A percentile compares a stretch with the other conserved stretches of the same genome.
Evolutionary conservation across 1,140 invertebrate species (phyloP).

Genomic region (Orius insidiosus): DNA sequence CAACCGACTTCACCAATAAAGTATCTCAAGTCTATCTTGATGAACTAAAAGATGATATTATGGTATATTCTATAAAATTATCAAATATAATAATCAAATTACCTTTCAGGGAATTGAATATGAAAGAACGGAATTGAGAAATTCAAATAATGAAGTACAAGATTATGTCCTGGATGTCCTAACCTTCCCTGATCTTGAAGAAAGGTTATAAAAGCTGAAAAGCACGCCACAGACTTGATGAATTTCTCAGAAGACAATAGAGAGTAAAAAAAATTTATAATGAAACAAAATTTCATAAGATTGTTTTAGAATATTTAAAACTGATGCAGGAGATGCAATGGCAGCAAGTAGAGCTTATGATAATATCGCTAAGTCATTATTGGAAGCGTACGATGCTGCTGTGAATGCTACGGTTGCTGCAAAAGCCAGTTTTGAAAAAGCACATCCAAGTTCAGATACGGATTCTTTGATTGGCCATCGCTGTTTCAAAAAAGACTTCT

Average conservation of each 20-base stretch:
- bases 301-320: constrained; percentile 14
- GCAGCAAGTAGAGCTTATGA: constrained; percentile 66
- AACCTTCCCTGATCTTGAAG: no score
- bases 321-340: constrained; percentile 45
- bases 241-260: constrained; percentile 14
- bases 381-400: constrained; percentile 41
- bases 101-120: neutral
- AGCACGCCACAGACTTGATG: no score
- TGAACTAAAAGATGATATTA: constrained; percentile 10
- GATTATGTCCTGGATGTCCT: no score
- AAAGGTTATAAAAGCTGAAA: no score
- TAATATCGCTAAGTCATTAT: constrained; percentile 51
- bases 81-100: neutral
- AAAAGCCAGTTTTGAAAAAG: constrained; percentile 32
- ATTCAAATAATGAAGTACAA: no score
- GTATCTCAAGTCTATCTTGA: constrained; percentile 12
- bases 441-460: constrained; percentile 1
- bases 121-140: neutral
- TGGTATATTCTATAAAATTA: constrained; percentile 3
- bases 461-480: no score
- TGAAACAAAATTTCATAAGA: constrained; percentile 4
- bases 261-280: constrained; percentile 10
- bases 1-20: constrained; percentile 9
- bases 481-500: no score
- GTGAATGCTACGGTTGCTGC: constrained; percentile 43